phyloP scores from a whole-genome alignment of 2,113 vertebrate species.

The Albula glossodonta region DNA sequence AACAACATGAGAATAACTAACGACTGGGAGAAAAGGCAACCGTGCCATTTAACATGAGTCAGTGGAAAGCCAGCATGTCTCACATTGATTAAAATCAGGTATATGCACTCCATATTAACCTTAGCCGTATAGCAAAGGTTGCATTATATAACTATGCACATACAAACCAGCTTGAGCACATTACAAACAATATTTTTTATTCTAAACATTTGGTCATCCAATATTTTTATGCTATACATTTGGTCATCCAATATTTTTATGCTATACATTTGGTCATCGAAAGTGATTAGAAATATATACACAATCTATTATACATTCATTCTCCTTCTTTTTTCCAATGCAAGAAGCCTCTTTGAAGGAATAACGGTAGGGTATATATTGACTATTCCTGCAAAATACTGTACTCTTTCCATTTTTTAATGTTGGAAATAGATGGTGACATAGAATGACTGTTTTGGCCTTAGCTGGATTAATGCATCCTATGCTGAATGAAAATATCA shows the following conservation, averaged over 20 bases:
- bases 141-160: background rate
- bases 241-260: no score
- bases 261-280: background rate
- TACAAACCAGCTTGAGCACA: background rate
- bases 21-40: background rate
- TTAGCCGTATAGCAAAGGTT: background rate
- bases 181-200: background rate
- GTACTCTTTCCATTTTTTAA: background rate
- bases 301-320: background rate
- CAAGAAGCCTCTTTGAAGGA: background rate
- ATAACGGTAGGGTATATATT: background rate
- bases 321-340: background rate
- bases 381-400: background rate
- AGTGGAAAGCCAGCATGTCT: background rate
- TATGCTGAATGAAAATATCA: background rate
- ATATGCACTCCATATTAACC: background rate
- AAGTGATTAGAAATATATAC: background rate
- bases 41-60: background rate
- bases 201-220: background rate
- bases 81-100: background rate
- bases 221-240: no score
- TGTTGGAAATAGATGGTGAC: background rate
- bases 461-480: background rate
- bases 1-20: constrained; percentile 55
- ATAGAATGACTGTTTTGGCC: background rate